These are phyloP conservation scores for Ceriagrion tenellum DNA, from an alignment of 2,888 invertebrate species.

Conservation along the genomic window DNA sequence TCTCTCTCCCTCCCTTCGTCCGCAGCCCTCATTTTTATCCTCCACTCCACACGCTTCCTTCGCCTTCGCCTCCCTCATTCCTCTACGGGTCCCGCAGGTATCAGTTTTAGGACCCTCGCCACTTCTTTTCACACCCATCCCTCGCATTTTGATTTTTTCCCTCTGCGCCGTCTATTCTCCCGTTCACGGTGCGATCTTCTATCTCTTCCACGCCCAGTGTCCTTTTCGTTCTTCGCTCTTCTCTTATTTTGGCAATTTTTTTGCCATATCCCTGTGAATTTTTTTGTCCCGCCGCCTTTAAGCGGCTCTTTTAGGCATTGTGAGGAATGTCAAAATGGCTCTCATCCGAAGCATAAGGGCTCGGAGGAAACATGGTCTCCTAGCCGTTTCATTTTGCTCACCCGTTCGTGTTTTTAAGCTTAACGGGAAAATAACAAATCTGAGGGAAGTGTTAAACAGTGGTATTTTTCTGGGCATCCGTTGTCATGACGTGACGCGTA, in stretches of 20 bases:
- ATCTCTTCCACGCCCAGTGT: not conserved
- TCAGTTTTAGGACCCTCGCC: too few relatives aligned
- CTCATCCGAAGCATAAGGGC: not conserved
- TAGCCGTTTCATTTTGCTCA: not conserved
- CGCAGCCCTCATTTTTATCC: not conserved
- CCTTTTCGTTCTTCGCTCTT: not conserved
- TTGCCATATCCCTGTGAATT: not conserved
- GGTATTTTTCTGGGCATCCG: too few relatives aligned
- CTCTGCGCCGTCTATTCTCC: not conserved
- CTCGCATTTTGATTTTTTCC: not conserved
- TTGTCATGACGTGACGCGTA: not conserved
- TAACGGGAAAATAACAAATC: not conserved
- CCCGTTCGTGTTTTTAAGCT: not conserved
- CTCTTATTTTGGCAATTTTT: slow-evolving; percentile 33
- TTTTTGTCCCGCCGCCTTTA: not conserved
- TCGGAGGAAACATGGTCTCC: not conserved
- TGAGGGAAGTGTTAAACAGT: not conserved
- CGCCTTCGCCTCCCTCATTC: too few relatives aligned
- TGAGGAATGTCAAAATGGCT: not conserved
- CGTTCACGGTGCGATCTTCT: not conserved
- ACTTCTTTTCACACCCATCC: not conserved
- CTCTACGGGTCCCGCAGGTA: too few relatives aligned
- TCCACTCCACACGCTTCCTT: not conserved
- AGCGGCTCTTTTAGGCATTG: not conserved
- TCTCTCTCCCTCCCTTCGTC: not conserved